Base-by-base conservation (phyloP, 2,888 invertebrate species). In the Pantelozetes paolii region DNA sequence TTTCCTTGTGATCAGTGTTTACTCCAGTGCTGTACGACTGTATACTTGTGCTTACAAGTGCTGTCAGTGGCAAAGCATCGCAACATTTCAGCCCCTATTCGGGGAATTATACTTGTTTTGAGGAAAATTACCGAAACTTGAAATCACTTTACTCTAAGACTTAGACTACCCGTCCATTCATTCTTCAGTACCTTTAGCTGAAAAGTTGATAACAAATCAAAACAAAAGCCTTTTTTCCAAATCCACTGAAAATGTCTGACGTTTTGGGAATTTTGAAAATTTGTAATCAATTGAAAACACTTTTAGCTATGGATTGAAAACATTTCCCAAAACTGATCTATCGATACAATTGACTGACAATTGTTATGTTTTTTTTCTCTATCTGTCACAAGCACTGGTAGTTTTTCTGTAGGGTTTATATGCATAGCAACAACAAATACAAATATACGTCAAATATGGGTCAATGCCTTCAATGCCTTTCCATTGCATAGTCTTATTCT, bases 351-450 rank as follows among this genome's bases (percentile, higher is more conserved):
- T 48, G 6, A 57, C n/a, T n/a, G n/a, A n/a, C n/a, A n/a, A n/a
- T n/a, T n/a, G n/a, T n/a, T n/a, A n/a, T n/a, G n/a, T n/a, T n/a
- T n/a, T n/a, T n/a, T n/a, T n/a, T n/a, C n/a, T n/a, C n/a, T n/a
- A n/a, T n/a, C 57, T 57, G 57, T 57, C n/a, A 28, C 9, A 20
- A 57, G 11, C 57, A 9, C 20, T 28, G 28, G 26, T 23, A 57
- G 15, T 23, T 9, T 6, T 50, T 3, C 18, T n/a, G 20, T n/a
- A 45, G 2, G 15, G 2, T 9, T 20, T 3, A 36, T 32, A 40
- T 67, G 67, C 67, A 32, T 67, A 67, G 67, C 67, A 67, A 64
- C 64, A 57, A 59, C 59, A 59, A 30, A 59, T 26, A 59, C 59
- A 67, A 40, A 67, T 15, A 13, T 57, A 57, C 23, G 26, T 57